phyloP scores from a whole-genome alignment of 2,797 vertebrate species.

The Enteromius thamalakanensis region DNA sequence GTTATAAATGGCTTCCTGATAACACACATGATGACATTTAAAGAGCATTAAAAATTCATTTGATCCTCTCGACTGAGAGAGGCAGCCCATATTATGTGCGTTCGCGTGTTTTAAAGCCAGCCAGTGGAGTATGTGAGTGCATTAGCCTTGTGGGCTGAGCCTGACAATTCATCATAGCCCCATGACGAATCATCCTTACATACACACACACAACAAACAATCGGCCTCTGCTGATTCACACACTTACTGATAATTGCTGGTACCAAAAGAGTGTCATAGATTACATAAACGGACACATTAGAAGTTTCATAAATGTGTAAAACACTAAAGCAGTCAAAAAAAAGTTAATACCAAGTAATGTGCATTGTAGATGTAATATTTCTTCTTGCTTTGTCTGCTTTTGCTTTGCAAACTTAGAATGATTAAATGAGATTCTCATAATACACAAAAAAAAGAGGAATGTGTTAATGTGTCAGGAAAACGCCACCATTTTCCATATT shows the following conservation, averaged over 20 bases:
- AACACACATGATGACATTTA: conserved; percentile 68
- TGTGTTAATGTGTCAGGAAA: not conserved
- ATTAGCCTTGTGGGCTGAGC: not conserved
- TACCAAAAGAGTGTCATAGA: not conserved
- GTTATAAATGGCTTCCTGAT: conserved; percentile 33
- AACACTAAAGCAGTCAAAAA: not conserved
- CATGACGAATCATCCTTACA: not conserved
- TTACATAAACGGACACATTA: not conserved
- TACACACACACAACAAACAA: not conserved
- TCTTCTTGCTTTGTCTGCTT: not conserved
- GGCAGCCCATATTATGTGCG: conserved; percentile 46
- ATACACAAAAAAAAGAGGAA: not conserved
- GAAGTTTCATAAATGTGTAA: not conserved
- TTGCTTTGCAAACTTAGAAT: not conserved
- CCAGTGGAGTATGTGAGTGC: not conserved
- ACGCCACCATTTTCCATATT: too few relatives aligned
- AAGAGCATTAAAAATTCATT: conserved; percentile 64
- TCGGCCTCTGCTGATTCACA: not conserved
- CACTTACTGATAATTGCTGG: not conserved
- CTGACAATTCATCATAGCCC: not conserved
- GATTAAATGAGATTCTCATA: not conserved
- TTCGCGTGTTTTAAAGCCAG: conserved; percentile 7
- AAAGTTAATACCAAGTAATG: not conserved
- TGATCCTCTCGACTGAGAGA: conserved; percentile 60
- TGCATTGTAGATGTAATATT: not conserved